phyloP scores from a whole-genome alignment of 2,888 invertebrate species.

The Lysandra bellargus region DNA sequence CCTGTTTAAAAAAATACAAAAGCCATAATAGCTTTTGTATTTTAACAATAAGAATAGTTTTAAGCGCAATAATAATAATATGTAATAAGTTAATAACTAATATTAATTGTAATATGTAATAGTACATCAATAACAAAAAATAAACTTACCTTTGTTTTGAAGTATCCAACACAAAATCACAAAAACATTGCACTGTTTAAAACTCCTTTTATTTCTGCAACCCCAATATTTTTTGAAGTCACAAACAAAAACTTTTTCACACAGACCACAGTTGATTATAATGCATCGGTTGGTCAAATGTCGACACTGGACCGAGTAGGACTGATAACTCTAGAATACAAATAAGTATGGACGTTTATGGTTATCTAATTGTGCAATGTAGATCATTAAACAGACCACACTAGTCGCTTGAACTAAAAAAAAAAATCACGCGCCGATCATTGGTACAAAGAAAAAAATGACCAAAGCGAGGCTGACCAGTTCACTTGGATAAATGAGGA shows the following conservation, averaged over 20 bases:
- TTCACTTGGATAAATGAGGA: background rate
- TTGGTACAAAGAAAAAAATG: background rate
- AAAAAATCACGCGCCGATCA: background rate
- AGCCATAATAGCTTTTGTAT: background rate
- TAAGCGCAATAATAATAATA: too few species aligned
- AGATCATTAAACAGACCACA: background rate
- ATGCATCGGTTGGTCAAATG: background rate
- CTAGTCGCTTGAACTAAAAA: background rate
- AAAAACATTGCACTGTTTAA: background rate
- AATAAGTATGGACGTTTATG: background rate
- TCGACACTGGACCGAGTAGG: background rate
- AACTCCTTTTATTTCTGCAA: background rate
- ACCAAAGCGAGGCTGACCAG: background rate
- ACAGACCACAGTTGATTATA: background rate
- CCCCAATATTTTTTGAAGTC: background rate
- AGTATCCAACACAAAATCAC: background rate
- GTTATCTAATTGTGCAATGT: background rate
- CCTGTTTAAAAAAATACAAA: too few species aligned
- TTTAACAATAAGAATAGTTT: background rate
- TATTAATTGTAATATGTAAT: too few species aligned
- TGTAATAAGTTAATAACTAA: too few species aligned
- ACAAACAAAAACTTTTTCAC: background rate
- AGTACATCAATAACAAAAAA: background rate
- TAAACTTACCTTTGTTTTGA: background rate
- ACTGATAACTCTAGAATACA: slow-evolving; percentile 7